Percentiles rank a stretch among this genome's conserved stretches.
These are phyloP conservation scores for Lacerta viridis DNA, from an alignment of 2,797 vertebrate genomes.

Conservation along the genomic window DNA sequence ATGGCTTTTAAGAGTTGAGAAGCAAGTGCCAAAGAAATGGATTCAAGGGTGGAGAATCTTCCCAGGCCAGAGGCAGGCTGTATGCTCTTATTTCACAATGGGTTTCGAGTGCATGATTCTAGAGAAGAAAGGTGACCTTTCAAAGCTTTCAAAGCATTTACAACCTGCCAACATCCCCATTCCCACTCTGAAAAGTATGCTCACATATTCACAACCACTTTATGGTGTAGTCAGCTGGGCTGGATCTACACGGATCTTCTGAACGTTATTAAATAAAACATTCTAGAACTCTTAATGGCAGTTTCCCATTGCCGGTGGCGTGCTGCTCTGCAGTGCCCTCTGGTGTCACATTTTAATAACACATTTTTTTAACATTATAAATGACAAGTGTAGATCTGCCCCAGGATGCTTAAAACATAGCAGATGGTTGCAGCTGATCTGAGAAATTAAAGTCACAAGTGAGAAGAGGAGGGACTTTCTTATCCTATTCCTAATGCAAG, in stretches of 20 bases:
- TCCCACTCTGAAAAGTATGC: neutral
- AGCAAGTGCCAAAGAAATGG: neutral
- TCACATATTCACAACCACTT: constrained; percentile 41
- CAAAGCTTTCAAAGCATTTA: neutral
- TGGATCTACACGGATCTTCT: too few relatives aligned
- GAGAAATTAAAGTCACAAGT: constrained; percentile 32
- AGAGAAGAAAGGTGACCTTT: constrained; percentile 30
- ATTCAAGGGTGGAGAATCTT: constrained; percentile 40
- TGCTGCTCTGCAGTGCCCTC: too few relatives aligned
- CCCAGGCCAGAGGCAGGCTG: constrained; percentile 49
- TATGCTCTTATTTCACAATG: constrained; percentile 10
- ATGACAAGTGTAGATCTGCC: too few relatives aligned
- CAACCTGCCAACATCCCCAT: neutral
- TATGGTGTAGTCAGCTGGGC: constrained; percentile 46
- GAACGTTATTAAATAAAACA: too few relatives aligned
- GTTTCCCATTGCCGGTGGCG: too few relatives aligned
- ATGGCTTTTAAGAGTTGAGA: neutral
- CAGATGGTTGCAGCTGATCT: constrained; percentile 7
- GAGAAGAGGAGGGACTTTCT: constrained; percentile 20
- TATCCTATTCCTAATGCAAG: neutral
- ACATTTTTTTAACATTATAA: too few relatives aligned
- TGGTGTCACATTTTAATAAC: too few relatives aligned
- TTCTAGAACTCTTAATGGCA: too few relatives aligned
- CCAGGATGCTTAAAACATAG: constrained; percentile 15
- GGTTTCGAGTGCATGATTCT: constrained; percentile 59